Conservation (phyloP, 1,140 invertebrate genomes). For the Sycophaga agraensis region DNA sequence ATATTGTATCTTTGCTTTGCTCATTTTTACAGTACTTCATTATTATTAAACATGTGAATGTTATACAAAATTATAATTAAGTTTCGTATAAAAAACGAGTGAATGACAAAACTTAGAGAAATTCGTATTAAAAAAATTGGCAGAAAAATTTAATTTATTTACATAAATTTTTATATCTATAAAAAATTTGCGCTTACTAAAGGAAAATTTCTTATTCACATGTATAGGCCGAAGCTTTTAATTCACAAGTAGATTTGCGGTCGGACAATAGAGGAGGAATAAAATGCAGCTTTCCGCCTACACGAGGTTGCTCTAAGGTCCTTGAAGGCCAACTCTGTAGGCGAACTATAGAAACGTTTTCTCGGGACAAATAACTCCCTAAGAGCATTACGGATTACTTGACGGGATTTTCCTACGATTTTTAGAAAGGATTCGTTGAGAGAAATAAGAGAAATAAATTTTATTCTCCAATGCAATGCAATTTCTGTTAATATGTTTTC, state of each 20-base stretch:
- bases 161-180: background rate
- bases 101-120: background rate
- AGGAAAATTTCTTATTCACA: background rate
- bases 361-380: conserved; percentile 18
- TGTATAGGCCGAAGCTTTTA: background rate
- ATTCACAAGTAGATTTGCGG: conserved; percentile 13
- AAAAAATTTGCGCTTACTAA: background rate
- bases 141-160: background rate
- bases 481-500: too few species aligned
- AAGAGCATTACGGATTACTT: conserved; percentile 23
- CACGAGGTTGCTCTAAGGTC: conserved; percentile 6
- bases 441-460: too few species aligned
- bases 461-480: too few species aligned
- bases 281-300: conserved; percentile 21
- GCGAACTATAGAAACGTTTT: conserved; percentile 25
- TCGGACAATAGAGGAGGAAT: conserved; percentile 14
- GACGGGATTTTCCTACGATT: conserved; percentile 10
- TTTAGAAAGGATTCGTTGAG: conserved; percentile 2
- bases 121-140: background rate
- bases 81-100: background rate
- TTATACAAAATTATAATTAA: background rate
- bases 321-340: conserved; percentile 17
- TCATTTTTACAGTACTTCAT: background rate
- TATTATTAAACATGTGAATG: background rate
- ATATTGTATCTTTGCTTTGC: too few species aligned